phyloP scores from a whole-genome alignment of 2,888 invertebrate genomes.

The Brachynemurus nebulosus region DNA sequence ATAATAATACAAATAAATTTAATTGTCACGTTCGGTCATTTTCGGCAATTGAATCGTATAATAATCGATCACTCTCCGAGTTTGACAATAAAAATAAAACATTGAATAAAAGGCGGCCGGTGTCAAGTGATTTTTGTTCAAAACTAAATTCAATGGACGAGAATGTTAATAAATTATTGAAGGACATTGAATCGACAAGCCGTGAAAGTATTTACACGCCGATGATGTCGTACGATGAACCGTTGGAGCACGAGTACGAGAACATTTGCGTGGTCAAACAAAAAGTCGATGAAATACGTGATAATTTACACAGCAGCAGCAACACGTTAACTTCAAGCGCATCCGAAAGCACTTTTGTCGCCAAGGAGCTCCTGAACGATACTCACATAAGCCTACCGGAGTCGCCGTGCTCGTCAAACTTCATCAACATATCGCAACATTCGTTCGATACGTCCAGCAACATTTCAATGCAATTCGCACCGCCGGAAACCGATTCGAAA shows the following conservation, averaged over 20 bases:
- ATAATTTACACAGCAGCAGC: constrained; percentile 1
- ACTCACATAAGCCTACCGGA: background rate
- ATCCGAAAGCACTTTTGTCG: constrained; percentile 3
- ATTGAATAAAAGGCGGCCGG: constrained; percentile 42
- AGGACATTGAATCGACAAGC: constrained; percentile 24
- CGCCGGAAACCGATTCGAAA: no score
- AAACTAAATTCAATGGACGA: no score
- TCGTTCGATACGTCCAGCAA: constrained; percentile 1
- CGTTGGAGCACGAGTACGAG: constrained; percentile 2
- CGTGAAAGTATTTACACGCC: constrained; percentile 1
- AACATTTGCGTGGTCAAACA: constrained; percentile 4
- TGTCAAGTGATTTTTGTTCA: constrained; percentile 60
- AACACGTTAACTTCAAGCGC: constrained; percentile 6
- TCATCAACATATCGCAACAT: background rate
- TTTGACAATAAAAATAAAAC: background rate
- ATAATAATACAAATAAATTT: background rate
- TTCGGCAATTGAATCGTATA: background rate
- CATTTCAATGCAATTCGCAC: constrained; percentile 1
- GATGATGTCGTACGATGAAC: background rate
- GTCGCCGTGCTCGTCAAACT: constrained; percentile 2
- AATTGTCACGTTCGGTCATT: background rate
- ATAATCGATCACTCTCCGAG: background rate
- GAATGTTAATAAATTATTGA: no score
- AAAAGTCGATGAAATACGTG: background rate
- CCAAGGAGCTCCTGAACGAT: background rate